Evolutionary conservation across 1,140 invertebrate genomes (phyloP), one percentile per base, ranked within the genome.

Genomic region (Bicyclus anynana): DNA sequence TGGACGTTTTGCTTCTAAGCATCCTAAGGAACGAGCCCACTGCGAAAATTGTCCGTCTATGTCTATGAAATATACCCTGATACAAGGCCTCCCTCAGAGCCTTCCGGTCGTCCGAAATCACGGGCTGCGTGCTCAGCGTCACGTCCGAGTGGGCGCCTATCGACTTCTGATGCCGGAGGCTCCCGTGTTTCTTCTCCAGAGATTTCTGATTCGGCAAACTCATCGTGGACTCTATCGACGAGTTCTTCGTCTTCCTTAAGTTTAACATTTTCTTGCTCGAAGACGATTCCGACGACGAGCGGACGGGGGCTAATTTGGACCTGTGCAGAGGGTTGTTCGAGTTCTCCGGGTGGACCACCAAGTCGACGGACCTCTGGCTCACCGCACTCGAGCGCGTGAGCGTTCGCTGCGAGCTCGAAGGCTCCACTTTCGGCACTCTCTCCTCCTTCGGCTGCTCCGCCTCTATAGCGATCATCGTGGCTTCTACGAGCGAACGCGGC

Each of bases 11-110:
- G 80, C 93, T 93, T 80, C 92, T 93, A 60, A 95, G 85, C 94
- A 95, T 95, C 56, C 94, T 91, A 35, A 95, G 90, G 76, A 95
- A 95, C 48, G 94, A 95, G 26, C 94, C 94, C 48, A 95, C 89
- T 27, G 94, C 94, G 73, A 95, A 93, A 74, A 95, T 95, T 16
- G 94, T 94, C 75, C 94, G 91, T 49, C 94, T 91, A 84, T 95
- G 94, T 61, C 93, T 91, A 86, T 94, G 92, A 80, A 95, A 94
- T 64, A 95, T 95, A 69, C 94, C 94, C 77, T 94, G 93, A 74
- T 95, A 95, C 56, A 95, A 84, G 54, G 94, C 94, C 71, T 95
- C 94, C 59, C 94, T 89, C 50, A 95, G 87, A 50, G 94, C 92
- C 67, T 94, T 93, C 62, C 94, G 90, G 65, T 94, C 93, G 63